Percentiles rank a stretch among this genome's conserved stretches.
Conservation (phyloP, 2,888 invertebrate species). For the Nasonovia ribisnigri region DNA sequence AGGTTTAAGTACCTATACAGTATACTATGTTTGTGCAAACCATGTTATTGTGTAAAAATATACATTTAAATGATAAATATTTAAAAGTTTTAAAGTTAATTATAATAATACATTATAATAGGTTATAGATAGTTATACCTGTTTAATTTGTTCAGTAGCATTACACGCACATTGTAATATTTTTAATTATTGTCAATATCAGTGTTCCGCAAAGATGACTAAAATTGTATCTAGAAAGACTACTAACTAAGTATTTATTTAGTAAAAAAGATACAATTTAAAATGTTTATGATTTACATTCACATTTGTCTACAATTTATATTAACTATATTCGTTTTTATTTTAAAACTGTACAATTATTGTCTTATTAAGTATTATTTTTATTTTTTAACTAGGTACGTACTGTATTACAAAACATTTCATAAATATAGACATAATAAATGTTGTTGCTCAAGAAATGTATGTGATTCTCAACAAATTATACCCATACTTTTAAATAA, state of each 20-base stretch:
- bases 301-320: not conserved
- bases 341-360: not conserved
- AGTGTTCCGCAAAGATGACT: not conserved
- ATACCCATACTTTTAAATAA: not conserved
- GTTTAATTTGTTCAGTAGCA: not conserved
- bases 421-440: not conserved
- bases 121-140: not conserved
- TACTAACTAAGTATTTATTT: not conserved
- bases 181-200: not conserved
- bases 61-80: not conserved
- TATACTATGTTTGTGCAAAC: not conserved
- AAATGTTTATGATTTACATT: not conserved
- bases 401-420: not conserved
- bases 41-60: not conserved
- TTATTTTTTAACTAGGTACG: not conserved
- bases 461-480: not conserved
- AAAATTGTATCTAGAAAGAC: not conserved
- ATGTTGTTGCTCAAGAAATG: not conserved
- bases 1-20: not conserved
- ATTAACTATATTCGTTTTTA: not conserved
- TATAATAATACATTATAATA: not conserved
- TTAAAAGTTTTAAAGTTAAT: not conserved
- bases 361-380: not conserved
- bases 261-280: not conserved
- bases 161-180: not conserved